Evolutionary conservation across 2,113 vertebrate genomes (phyloP).

Genomic region (Pollachius pollachius): DNA sequence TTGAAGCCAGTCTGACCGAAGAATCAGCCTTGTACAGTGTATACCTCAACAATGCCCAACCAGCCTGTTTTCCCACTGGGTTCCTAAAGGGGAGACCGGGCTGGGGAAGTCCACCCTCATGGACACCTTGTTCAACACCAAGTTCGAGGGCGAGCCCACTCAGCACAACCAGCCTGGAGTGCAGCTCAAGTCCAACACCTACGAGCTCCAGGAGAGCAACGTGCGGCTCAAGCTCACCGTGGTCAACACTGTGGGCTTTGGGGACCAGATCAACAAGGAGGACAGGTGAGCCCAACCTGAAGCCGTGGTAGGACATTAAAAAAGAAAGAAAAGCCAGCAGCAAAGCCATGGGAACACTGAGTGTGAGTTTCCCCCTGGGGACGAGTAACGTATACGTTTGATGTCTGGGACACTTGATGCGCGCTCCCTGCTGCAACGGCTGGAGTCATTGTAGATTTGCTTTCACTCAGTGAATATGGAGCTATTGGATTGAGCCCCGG

Average conservation of each 20-base stretch:
- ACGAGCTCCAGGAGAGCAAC: conserved; percentile 94
- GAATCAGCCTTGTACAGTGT: too few relatives aligned
- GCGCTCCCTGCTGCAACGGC: too few relatives aligned
- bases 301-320: neutral
- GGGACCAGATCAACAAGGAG: conserved; percentile 97
- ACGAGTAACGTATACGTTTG: too few relatives aligned
- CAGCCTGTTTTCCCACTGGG: conserved; percentile 7
- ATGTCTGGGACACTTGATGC: too few relatives aligned
- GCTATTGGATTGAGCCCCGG: too few relatives aligned
- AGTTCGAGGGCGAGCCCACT: conserved; percentile 90
- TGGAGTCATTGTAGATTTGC: too few relatives aligned
- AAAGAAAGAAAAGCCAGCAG: neutral
- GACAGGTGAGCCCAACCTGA: conserved; percentile 79
- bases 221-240: conserved; percentile 92
- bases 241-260: conserved; percentile 92
- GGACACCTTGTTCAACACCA: conserved; percentile 98
- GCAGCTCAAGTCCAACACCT: conserved; percentile 90
- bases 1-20: too few relatives aligned
- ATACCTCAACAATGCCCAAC: too few relatives aligned
- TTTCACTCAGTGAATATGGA: too few relatives aligned
- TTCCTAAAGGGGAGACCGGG: conserved; percentile 87
- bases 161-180: conserved; percentile 92
- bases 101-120: conserved; percentile 96
- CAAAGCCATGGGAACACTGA: neutral
- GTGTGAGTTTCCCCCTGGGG: neutral